A percentile compares a stretch with the other conserved stretches of the same genome.
phyloP scores from a whole-genome alignment of 1,140 invertebrate genomes.

The Bombus huntii region DNA sequence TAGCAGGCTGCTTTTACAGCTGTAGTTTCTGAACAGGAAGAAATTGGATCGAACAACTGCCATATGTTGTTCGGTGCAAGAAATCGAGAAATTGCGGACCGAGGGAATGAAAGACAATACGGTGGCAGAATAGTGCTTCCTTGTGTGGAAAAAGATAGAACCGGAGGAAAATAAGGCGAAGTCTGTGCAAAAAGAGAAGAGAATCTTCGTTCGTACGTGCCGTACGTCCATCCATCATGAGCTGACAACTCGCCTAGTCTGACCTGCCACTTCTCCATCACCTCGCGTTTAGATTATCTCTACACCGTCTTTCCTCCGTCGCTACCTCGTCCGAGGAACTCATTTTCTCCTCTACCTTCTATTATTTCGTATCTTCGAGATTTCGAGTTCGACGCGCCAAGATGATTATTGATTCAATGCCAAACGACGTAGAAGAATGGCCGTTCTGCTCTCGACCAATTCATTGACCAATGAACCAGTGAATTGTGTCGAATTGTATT shows the following conservation, averaged over 20 bases:
- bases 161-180: constrained; percentile 56
- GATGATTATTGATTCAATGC: not conserved
- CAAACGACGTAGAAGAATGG: not conserved
- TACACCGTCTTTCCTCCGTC: constrained; percentile 48
- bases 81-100: constrained; percentile 32
- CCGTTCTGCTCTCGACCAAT: not conserved
- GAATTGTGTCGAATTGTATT: not conserved
- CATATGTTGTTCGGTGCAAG: constrained; percentile 31
- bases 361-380: constrained; percentile 45
- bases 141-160: constrained; percentile 23
- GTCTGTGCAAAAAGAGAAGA: constrained; percentile 47
- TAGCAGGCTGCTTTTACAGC: not conserved
- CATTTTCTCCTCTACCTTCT: constrained; percentile 44
- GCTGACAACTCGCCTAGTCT: constrained; percentile 66
- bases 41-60: constrained; percentile 40
- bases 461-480: not conserved
- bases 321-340: constrained; percentile 38
- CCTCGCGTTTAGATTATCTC: constrained; percentile 71
- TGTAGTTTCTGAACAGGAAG: constrained; percentile 36
- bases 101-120: not conserved
- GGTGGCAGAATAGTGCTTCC: not conserved
- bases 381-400: constrained; percentile 25
- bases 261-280: constrained; percentile 71
- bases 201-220: constrained; percentile 66
- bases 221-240: constrained; percentile 69